A percentile compares a stretch with the other conserved stretches of the same genome.
Evolutionary conservation across 2,797 vertebrate genomes (phyloP).

Genomic region (Macropus fuliginosus): DNA sequence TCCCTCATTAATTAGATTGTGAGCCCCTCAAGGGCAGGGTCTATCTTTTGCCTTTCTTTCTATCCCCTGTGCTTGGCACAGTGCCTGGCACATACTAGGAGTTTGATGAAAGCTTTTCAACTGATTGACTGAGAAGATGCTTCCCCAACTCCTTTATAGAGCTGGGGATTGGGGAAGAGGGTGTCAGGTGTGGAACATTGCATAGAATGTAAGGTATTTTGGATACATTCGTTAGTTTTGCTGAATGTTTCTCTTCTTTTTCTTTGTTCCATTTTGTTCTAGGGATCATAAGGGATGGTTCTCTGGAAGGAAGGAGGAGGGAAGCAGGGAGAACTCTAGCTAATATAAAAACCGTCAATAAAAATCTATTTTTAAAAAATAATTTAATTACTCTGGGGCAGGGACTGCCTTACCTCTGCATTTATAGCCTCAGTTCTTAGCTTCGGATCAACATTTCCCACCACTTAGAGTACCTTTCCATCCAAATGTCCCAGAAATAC

Average conservation of each 20-base stretch:
- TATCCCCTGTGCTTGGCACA: neutral
- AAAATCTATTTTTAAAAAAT: neutral
- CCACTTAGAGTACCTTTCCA: neutral
- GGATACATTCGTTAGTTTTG: neutral
- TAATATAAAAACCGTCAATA: neutral
- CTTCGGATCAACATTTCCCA: neutral
- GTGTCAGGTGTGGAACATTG: neutral
- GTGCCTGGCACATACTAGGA: neutral
- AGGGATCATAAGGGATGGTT: neutral
- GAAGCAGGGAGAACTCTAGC: neutral
- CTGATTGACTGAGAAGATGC: neutral
- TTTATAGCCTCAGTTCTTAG: neutral
- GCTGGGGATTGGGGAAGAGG: no score
- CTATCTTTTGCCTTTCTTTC: neutral
- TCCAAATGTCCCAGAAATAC: neutral
- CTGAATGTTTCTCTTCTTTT: neutral
- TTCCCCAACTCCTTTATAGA: neutral
- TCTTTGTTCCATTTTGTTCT: neutral
- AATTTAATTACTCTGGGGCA: neutral
- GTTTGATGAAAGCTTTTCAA: neutral
- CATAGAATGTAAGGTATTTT: neutral
- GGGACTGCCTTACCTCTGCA: neutral
- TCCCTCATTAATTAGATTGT: neutral
- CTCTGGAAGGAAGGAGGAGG: neutral
- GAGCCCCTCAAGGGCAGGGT: neutral